These are phyloP conservation scores for Myzus persicae DNA, from an alignment of 1,140 invertebrate genomes.

Conservation along the genomic window DNA sequence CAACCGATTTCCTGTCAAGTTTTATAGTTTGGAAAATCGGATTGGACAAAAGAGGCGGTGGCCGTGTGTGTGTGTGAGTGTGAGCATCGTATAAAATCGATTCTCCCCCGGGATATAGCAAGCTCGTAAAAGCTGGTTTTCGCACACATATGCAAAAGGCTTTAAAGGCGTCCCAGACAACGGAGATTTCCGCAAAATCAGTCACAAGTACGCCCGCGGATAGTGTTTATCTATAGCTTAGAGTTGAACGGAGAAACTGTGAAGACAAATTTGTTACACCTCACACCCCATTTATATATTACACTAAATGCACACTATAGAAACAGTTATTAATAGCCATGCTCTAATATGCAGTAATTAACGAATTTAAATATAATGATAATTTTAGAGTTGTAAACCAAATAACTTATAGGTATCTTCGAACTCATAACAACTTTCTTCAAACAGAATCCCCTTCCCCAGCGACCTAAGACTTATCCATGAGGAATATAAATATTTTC, in stretches of 20 bases:
- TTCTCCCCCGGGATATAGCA: not conserved
- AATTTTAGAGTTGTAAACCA: not conserved
- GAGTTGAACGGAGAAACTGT: not conserved
- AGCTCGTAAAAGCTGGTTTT: not conserved
- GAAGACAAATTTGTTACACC: not conserved
- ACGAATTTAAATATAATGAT: not conserved
- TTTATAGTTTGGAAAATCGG: too few relatives aligned
- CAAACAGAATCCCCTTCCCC: not conserved
- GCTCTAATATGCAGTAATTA: not conserved
- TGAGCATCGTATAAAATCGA: not conserved
- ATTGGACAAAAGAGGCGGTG: too few relatives aligned
- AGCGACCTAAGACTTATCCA: not conserved
- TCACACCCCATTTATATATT: not conserved
- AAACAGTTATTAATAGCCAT: not conserved
- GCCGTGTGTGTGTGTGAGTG: not conserved
- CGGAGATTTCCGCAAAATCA: not conserved
- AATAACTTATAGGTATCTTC: not conserved
- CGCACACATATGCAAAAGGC: not conserved
- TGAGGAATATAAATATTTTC: not conserved
- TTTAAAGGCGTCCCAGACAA: not conserved
- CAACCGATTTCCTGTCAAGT: too few relatives aligned
- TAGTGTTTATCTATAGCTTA: not conserved
- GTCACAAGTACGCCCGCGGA: not conserved
- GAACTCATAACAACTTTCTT: not conserved
- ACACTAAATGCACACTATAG: not conserved